phyloP scores from a whole-genome alignment of 2,113 vertebrate species.

The Callocephalon fimbriatum region DNA sequence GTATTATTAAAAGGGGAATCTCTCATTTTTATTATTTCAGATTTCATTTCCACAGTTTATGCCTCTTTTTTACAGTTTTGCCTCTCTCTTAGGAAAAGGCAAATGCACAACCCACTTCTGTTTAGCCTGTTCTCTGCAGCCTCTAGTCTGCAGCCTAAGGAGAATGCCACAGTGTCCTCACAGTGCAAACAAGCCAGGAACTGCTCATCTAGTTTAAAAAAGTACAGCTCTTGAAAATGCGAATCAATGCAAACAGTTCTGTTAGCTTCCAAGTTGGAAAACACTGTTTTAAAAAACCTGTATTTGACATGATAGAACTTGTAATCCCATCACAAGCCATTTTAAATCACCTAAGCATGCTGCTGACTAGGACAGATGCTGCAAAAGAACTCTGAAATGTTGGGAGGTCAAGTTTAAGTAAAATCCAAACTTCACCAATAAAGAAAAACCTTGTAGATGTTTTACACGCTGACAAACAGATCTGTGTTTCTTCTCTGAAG shows the following conservation, averaged over 20 bases:
- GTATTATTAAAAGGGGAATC: not conserved
- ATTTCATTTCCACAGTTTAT: not conserved
- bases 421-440: constrained; percentile 1
- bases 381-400: not conserved
- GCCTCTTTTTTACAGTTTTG: not conserved
- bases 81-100: not conserved
- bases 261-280: not conserved
- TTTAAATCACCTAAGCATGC: not conserved
- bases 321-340: not conserved
- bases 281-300: not conserved
- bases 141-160: not conserved
- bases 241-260: not conserved
- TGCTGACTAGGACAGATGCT: not conserved
- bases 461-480: not conserved
- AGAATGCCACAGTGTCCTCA: not conserved
- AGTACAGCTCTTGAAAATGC: not conserved
- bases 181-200: not conserved
- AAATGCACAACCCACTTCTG: not conserved
- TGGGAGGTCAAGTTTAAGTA: constrained; percentile 18
- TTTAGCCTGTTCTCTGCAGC: not conserved
- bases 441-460: not conserved
- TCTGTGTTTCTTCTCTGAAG: not conserved
- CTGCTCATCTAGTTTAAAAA: not conserved
- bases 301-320: not conserved
- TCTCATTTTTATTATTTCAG: not conserved